These are phyloP conservation scores for Hyalella azteca DNA, from an alignment of 2,888 invertebrate species.

Conservation along the genomic window DNA sequence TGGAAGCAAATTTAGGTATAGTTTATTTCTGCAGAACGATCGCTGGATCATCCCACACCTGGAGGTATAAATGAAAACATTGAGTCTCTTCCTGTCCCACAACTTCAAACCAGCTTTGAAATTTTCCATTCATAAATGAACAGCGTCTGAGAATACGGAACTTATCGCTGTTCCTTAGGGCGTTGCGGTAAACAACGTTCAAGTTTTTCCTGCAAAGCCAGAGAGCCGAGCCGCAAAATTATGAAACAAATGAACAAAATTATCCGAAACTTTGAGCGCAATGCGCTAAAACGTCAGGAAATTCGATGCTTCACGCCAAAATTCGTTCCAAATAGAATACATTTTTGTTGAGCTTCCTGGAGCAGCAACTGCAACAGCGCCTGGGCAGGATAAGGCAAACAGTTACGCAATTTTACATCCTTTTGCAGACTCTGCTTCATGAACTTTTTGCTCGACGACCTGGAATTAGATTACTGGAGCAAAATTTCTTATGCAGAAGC, in stretches of 20 bases:
- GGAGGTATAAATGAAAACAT: too few species aligned
- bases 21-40: too few species aligned
- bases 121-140: too few species aligned
- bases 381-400: conserved; percentile 13
- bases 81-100: too few species aligned
- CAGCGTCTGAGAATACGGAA: too few species aligned
- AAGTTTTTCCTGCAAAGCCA: background rate
- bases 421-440: conserved; percentile 16
- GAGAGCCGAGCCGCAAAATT: background rate
- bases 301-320: background rate
- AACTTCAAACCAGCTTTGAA: too few species aligned
- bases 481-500: conserved; percentile 33
- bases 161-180: too few species aligned
- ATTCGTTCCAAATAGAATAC: background rate
- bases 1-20: too few species aligned
- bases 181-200: background rate
- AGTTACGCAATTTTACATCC: conserved; percentile 31
- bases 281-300: background rate
- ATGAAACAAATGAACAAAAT: background rate
- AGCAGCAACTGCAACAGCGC: background rate
- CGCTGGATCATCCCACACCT: too few species aligned
- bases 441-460: conserved; percentile 33
- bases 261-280: background rate
- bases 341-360: background rate
- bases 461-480: conserved; percentile 23